Conservation (phyloP, 2,113 vertebrate genomes). For the Sclerurus mexicanus region DNA sequence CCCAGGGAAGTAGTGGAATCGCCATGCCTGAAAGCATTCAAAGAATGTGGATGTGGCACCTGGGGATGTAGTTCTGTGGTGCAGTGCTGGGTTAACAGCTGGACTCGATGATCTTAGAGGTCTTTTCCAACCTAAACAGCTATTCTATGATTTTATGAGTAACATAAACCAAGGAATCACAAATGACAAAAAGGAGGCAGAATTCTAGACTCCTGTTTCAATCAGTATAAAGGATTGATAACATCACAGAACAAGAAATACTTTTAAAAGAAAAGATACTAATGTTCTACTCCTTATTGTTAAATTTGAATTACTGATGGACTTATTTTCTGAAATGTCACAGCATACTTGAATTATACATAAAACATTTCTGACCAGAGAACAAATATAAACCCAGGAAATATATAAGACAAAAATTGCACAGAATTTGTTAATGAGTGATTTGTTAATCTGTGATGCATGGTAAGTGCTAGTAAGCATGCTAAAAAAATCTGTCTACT, state of each 20-base stretch:
- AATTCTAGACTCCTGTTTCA: neutral
- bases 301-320: neutral
- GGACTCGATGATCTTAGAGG: neutral
- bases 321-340: neutral
- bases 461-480: neutral
- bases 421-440: neutral
- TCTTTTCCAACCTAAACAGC: neutral
- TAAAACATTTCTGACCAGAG: neutral
- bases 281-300: neutral
- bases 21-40: neutral
- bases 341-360: neutral
- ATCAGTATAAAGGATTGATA: neutral
- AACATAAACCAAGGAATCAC: neutral
- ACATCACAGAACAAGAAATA: neutral
- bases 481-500: neutral
- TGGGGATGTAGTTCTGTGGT: neutral
- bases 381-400: neutral
- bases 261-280: neutral
- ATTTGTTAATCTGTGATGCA: neutral
- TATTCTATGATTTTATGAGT: neutral
- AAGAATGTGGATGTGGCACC: neutral
- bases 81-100: accelerated
- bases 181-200: neutral
- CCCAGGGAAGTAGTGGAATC: neutral
- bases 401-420: neutral